A percentile compares a stretch with the other conserved stretches of the same genome.
These are phyloP conservation scores for Notothenia coriiceps DNA, from an alignment of 2,113 vertebrate genomes.

Conservation along the genomic window DNA sequence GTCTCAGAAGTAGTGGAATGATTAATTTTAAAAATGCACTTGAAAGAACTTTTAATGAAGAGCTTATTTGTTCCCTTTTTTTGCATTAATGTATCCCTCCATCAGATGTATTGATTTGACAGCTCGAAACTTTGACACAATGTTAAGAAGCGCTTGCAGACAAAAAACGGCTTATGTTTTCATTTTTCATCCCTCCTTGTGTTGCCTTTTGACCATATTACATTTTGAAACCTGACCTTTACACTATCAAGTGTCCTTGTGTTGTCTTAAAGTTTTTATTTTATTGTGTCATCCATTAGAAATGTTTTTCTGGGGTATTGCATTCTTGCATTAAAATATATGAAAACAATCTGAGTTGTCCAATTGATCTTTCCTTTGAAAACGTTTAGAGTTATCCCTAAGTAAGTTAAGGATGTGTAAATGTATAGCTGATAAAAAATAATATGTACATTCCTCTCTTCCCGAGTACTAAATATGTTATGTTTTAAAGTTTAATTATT, in stretches of 20 bases:
- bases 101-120: slow-evolving; percentile 7
- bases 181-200: not conserved
- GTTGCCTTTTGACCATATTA: slow-evolving; percentile 5
- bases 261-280: not conserved
- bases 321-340: slow-evolving; percentile 51
- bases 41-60: slow-evolving; percentile 27
- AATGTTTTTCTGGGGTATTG: slow-evolving; percentile 26
- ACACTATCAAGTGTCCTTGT: slow-evolving; percentile 46
- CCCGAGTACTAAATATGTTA: no score
- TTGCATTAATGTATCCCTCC: not conserved
- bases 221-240: slow-evolving; percentile 11
- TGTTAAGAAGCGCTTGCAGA: slow-evolving; percentile 22
- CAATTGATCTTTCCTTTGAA: not conserved
- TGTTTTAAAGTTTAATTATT: no score
- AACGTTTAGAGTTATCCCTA: no score
- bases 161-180: not conserved
- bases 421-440: not conserved
- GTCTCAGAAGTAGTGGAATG: slow-evolving; percentile 4
- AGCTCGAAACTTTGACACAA: slow-evolving; percentile 6
- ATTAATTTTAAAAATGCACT: not conserved
- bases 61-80: slow-evolving; percentile 1
- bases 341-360: not conserved
- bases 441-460: no score
- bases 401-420: not conserved
- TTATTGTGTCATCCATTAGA: slow-evolving; percentile 11